Evolutionary conservation across 2,113 vertebrate genomes (phyloP), one percentile per base, ranked within the genome.

Genomic region (Callionymus lyra): DNA sequence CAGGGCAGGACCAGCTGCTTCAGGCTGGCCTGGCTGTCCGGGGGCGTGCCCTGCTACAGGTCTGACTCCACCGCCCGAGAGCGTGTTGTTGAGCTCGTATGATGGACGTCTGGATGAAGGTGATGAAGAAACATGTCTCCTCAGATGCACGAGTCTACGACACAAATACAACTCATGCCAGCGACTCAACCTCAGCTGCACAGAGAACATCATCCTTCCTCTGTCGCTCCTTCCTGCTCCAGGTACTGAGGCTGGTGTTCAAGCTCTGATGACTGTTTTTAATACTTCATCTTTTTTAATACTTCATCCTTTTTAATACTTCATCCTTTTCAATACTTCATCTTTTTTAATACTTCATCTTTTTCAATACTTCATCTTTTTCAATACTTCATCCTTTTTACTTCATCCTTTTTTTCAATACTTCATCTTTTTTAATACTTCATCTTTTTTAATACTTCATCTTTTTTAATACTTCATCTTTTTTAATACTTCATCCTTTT

Each of bases 41-140:
- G 87, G 31, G 87, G 86, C 42, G 57, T 65, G 1, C 87, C 86
- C 9, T 88, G 87, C 27, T 72, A 76, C 77, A 86, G 85, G 86
- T 88, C 44, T 65, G 63, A 45, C 31, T 36, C 34, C 58, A 37
- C 12, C 43, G 11, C 44, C 32, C 37, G 1, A 36, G n/a, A 8
- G 43, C 11, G 9, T 32, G 6, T 36, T 37, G 42, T 18, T 13
- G 27, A 36, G n/a, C n/a, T n/a, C n/a, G n/a, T n/a, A n/a, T n/a
- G n/a, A 27, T 27, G 21, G 21, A 5, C 4, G 21, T 27, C n/a
- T n/a, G n/a, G 21, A 4, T 27, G 21, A 8, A 27, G 21, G 21
- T 27, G 21, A 4, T 4, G 21, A 27, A 27, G 21, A 27, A 27
- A 27, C 8, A 27, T 27, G 21, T 27, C 4, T 27, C 21, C 68